Evolutionary conservation across 1,140 invertebrate genomes (phyloP), one percentile per base, ranked within the genome.

Genomic region (Lineus longissimus): DNA sequence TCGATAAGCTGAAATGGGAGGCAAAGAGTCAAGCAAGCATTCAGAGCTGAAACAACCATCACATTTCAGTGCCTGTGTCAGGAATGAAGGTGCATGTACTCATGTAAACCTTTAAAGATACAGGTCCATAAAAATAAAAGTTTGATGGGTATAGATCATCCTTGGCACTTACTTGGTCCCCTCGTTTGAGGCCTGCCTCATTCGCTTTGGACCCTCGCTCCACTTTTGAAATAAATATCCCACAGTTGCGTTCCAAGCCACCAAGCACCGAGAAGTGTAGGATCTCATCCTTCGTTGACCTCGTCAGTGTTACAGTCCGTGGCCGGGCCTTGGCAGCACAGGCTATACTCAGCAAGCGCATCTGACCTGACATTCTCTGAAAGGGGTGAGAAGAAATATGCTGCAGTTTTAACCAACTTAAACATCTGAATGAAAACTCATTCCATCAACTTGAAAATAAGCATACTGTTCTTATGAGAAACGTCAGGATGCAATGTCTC

Each of bases 301-400:
- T 84, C 0, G 95, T 93, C 43, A 98, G 82, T 2, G 93, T 96
- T 1, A 98, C 89, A 70, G 89, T 94, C 65, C 97, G 84, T 63
- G 92, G 90, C 63, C 94, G 84, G 0, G 96, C 95, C 80, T 98
- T 98, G 0, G 95, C 93, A 17, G 92, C 93, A 82, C 95, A 98
- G 2, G 95, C 95, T 72, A 99, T 94, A 75, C 97, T 97, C 60
- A 99, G 78, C 69, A 99, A 83, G 63, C 88, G 82, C 62, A 86
- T 82, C 80, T 89, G 87, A n/a, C 79, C 77, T n/a, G 68, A 68
- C 80, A 82, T 78, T 62, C 68, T 69, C 78, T 82, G 72, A 23
- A 69, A 64, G 17, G 15, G 30, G 9, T 56, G 22, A 57, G 0
- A 29, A 11, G n/a, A n/a, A n/a, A n/a, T n/a, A n/a, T n/a, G n/a